Conservation (phyloP, 2,113 vertebrate species). For the Rhabdomys dilectus region DNA sequence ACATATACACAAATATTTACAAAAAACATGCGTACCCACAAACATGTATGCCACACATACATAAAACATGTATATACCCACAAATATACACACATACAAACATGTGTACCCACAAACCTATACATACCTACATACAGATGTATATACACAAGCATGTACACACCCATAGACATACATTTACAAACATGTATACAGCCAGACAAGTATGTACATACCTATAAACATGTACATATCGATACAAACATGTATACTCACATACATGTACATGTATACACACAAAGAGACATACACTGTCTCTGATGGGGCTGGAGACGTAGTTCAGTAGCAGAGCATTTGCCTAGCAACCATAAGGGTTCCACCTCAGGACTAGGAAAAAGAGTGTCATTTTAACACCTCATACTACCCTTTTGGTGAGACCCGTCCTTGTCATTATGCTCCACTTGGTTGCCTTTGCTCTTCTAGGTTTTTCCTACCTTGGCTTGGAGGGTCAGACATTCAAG, state of each 20-base stretch:
- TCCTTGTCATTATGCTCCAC: no score
- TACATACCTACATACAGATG: not conserved
- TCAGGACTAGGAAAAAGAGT: not conserved
- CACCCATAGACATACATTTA: not conserved
- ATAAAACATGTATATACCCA: not conserved
- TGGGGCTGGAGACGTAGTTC: not conserved
- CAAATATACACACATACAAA: not conserved
- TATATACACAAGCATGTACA: not conserved
- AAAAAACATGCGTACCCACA: not conserved
- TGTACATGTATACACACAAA: not conserved
- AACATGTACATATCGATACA: not conserved
- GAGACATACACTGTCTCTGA: not conserved
- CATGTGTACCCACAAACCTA: not conserved
- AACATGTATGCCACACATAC: not conserved
- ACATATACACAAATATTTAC: not conserved
- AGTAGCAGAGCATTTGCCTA: not conserved
- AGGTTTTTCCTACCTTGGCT: not conserved
- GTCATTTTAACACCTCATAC: not conserved
- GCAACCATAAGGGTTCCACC: not conserved
- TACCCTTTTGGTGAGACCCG: not conserved
- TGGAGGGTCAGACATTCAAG: not conserved
- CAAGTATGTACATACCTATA: not conserved
- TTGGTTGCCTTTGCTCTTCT: not conserved
- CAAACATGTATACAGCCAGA: not conserved
- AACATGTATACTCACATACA: not conserved